These are phyloP conservation scores for Tragopan temminckii DNA, from an alignment of 2,797 vertebrate genomes.

Conservation along the genomic window DNA sequence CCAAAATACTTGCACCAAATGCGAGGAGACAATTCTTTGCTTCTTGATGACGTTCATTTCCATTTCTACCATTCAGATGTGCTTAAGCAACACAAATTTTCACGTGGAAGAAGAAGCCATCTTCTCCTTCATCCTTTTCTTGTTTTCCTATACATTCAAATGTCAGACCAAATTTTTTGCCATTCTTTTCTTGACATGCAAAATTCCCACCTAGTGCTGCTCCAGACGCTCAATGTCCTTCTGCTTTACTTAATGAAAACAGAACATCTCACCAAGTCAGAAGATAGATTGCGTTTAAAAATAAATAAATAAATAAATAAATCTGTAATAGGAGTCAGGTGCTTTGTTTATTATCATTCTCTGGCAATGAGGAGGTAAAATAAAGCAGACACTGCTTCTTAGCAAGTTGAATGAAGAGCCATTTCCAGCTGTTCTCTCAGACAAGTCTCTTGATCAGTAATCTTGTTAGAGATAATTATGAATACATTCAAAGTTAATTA, in stretches of 20 bases:
- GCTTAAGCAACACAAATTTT: neutral
- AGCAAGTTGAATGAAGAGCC: neutral
- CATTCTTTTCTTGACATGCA: neutral
- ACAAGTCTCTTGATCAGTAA: conserved; percentile 27
- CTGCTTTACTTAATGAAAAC: neutral
- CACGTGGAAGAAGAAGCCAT: neutral
- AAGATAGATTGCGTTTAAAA: neutral
- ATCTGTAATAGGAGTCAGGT: neutral
- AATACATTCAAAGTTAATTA: conserved; percentile 52
- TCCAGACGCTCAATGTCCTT: neutral
- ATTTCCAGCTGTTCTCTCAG: conserved; percentile 44
- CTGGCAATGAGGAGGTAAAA: neutral
- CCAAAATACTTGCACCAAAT: neutral
- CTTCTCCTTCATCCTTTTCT: neutral
- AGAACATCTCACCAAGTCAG: neutral
- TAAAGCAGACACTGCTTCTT: neutral
- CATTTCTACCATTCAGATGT: neutral
- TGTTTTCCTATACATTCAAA: neutral
- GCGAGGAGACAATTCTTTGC: neutral
- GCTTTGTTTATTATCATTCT: neutral
- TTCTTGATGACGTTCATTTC: neutral
- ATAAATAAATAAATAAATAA: neutral
- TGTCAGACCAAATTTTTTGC: neutral
- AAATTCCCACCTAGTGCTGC: neutral
- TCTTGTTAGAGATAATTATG: conserved; percentile 22